Conservation (phyloP, 2,113 vertebrate genomes). For the Xiphophorus hellerii region DNA sequence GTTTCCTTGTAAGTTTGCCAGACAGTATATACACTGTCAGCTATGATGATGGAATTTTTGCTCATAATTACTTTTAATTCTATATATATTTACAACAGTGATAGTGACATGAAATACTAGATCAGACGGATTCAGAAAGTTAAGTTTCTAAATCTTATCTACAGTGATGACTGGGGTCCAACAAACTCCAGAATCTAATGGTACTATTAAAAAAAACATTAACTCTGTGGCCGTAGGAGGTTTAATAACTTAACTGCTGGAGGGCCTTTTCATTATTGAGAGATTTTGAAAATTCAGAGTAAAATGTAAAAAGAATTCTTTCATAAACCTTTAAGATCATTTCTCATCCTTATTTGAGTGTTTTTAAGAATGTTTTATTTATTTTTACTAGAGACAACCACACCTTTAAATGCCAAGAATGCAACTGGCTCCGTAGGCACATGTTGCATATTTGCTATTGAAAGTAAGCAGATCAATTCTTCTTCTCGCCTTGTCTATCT, state of each 20-base stretch:
- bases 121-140: too few relatives aligned
- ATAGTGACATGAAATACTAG: too few relatives aligned
- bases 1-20: too few relatives aligned
- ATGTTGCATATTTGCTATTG: not conserved
- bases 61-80: too few relatives aligned
- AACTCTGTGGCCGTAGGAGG: too few relatives aligned
- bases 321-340: not conserved
- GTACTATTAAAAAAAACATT: too few relatives aligned
- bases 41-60: too few relatives aligned
- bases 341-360: not conserved
- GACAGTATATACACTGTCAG: too few relatives aligned
- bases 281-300: not conserved
- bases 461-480: not conserved
- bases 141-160: too few relatives aligned
- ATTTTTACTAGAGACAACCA: not conserved
- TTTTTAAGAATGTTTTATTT: not conserved
- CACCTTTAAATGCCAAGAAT: not conserved
- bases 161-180: too few relatives aligned
- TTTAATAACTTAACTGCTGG: not conserved
- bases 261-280: not conserved
- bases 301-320: not conserved
- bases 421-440: not conserved
- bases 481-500: conserved; percentile 1
- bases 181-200: too few relatives aligned
- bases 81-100: too few relatives aligned